Percentiles rank a stretch among this genome's conserved stretches.
Evolutionary conservation across 1,140 invertebrate species (phyloP).

Genomic region (Orchesella cincta): DNA sequence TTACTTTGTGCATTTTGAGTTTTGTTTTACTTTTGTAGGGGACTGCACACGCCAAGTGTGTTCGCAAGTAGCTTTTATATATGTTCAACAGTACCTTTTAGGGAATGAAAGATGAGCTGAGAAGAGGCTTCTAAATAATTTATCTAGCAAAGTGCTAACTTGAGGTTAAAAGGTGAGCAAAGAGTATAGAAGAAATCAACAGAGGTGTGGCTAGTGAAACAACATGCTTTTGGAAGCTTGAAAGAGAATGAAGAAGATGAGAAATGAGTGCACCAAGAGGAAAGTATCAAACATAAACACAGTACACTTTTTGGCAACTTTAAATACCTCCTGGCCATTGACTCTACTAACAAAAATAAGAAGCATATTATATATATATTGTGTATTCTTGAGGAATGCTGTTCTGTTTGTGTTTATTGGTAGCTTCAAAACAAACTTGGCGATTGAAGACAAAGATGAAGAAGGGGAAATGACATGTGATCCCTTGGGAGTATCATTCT

Average conservation of each 20-base stretch:
- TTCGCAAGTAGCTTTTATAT: no score
- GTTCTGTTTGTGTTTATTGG: no score
- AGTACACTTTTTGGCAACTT: no score
- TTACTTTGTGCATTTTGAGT: no score
- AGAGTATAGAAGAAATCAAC: not conserved
- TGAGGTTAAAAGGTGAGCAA: constrained; percentile 22
- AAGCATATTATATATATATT: no score
- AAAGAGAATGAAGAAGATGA: not conserved
- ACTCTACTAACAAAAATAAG: no score
- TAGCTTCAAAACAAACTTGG: not conserved
- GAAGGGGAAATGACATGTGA: constrained; percentile 12
- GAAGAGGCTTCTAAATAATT: constrained; percentile 16
- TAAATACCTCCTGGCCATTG: no score
- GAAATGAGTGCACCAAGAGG: not conserved
- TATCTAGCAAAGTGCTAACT: constrained; percentile 8
- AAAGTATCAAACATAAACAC: no score
- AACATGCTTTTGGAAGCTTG: not conserved
- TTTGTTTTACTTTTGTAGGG: no score
- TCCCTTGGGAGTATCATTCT: constrained; percentile 1
- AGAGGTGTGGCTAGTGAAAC: constrained; percentile 5
- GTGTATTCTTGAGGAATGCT: no score
- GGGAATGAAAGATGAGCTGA: constrained; percentile 22
- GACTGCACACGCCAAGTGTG: no score
- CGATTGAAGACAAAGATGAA: constrained; percentile 6
- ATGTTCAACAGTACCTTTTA: no score